Evolutionary conservation across 2,113 vertebrate genomes (phyloP).

Genomic region (Amazona vittata): DNA sequence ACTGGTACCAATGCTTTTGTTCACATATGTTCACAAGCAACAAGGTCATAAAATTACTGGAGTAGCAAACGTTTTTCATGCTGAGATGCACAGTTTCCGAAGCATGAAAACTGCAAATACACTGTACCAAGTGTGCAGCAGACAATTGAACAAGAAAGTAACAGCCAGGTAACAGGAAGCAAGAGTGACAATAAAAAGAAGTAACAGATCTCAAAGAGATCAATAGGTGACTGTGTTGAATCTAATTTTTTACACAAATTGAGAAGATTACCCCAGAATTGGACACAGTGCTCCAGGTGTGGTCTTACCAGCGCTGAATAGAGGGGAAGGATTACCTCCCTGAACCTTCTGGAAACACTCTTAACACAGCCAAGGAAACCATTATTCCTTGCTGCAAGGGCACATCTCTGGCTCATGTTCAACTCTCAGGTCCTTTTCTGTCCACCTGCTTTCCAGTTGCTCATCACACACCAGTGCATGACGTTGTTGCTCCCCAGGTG

Average conservation of each 20-base stretch:
- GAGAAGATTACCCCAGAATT: neutral
- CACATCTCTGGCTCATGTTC: neutral
- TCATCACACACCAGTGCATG: accelerated
- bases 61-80: neutral
- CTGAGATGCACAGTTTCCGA: neutral
- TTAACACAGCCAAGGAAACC: neutral
- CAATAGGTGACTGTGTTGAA: neutral
- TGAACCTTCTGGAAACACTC: accelerated
- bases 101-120: neutral
- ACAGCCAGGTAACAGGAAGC: accelerated
- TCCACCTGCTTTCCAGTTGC: neutral
- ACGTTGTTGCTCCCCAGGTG: accelerated
- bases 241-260: neutral
- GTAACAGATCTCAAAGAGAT: neutral
- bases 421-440: neutral
- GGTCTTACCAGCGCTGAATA: no score
- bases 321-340: neutral
- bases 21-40: neutral
- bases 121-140: neutral
- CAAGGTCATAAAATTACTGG: neutral
- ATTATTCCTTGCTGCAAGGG: accelerated
- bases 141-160: neutral
- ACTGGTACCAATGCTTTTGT: neutral
- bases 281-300: neutral
- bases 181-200: neutral